phyloP scores from a whole-genome alignment of 2,113 vertebrate species.

The Ciconia maguari region DNA sequence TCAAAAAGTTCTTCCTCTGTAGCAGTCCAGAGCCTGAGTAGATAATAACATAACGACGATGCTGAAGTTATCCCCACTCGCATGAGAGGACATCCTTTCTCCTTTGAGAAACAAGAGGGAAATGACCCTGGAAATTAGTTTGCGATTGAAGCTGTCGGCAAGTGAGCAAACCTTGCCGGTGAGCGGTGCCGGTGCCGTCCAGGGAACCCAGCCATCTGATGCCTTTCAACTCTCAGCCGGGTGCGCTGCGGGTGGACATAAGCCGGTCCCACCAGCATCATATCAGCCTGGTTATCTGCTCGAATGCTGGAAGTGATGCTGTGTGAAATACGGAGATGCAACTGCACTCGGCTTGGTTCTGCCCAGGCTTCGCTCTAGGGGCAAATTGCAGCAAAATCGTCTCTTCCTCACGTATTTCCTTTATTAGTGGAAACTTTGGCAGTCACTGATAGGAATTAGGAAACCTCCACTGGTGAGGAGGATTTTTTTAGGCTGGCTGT shows the following conservation, averaged over 20 bases:
- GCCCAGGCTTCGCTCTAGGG: background rate
- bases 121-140: background rate
- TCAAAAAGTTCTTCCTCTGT: background rate
- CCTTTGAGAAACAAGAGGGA: background rate
- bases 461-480: background rate
- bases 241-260: accelerated
- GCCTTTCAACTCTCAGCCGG: accelerated
- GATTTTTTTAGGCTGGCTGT: background rate
- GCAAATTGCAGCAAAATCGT: background rate
- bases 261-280: accelerated
- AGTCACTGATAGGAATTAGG: background rate
- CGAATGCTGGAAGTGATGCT: accelerated
- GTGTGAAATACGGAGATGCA: background rate
- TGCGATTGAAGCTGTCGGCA: accelerated
- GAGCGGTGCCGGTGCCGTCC: accelerated
- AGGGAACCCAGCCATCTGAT: accelerated
- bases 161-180: accelerated
- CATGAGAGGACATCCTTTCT: background rate
- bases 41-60: background rate
- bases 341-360: background rate
- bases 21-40: background rate
- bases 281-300: too few species aligned
- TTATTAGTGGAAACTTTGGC: background rate
- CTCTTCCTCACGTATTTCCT: background rate
- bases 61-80: background rate